Percentiles rank a stretch among this genome's conserved stretches.
phyloP scores from a whole-genome alignment of 2,113 vertebrate genomes.

The Megalops atlanticus region DNA sequence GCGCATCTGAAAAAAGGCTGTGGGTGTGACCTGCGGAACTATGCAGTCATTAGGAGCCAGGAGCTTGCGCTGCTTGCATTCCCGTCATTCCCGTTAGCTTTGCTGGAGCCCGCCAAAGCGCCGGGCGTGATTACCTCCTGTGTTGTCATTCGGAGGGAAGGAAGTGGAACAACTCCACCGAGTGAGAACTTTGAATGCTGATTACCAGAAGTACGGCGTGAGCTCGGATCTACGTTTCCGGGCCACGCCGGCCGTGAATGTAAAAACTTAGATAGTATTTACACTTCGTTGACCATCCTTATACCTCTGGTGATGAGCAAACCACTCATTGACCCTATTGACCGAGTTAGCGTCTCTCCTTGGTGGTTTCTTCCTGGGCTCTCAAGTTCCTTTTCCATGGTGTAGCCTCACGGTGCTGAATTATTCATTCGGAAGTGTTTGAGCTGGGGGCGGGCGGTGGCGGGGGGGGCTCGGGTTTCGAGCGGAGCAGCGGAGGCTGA shows the following conservation, averaged over 20 bases:
- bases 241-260: background rate
- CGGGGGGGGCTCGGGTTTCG: background rate
- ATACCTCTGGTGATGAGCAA: background rate
- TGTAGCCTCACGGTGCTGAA: background rate
- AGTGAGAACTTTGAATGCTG: background rate
- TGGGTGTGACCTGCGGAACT: background rate
- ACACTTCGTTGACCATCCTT: background rate
- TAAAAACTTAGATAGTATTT: too few species aligned
- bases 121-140: background rate
- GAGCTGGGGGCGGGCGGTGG: background rate
- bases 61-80: background rate
- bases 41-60: background rate
- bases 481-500: background rate
- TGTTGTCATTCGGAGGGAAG: background rate
- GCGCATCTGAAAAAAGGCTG: background rate
- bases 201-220: background rate
- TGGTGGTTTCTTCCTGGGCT: background rate
- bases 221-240: background rate
- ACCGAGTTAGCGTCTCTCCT: background rate
- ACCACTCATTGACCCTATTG: background rate
- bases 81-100: background rate
- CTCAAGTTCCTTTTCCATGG: background rate
- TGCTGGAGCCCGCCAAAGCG: background rate
- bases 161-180: background rate
- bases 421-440: slow-evolving; percentile 7